A percentile compares a stretch with the other conserved stretches of the same genome.
Conservation (phyloP, 1,140 invertebrate species). For the Camponotus pennsylvanicus region DNA sequence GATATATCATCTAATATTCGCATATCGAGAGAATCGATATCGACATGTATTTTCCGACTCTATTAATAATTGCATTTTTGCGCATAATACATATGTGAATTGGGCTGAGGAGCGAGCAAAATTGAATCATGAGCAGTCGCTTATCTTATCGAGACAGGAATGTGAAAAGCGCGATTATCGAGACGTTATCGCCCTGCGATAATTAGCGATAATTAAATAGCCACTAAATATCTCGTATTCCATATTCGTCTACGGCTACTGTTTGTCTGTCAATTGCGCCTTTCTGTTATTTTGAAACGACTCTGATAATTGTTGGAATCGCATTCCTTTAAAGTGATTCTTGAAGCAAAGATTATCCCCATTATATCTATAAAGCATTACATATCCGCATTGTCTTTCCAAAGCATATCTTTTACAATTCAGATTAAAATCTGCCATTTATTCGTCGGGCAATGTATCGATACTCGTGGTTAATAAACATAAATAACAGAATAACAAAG, state of each 20-base stretch:
- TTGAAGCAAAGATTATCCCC: not conserved
- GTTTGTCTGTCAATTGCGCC: constrained; percentile 8
- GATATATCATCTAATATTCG: too few species aligned
- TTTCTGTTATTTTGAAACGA: not conserved
- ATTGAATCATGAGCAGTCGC: constrained; percentile 55
- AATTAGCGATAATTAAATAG: constrained; percentile 46
- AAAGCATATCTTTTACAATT: not conserved
- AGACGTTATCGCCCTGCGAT: constrained; percentile 44
- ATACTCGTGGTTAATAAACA: too few species aligned
- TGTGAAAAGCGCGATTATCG: constrained; percentile 56
- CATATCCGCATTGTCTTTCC: not conserved
- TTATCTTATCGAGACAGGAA: constrained; percentile 62
- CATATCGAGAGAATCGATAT: not conserved
- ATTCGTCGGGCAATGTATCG: not conserved
- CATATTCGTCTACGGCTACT: constrained; percentile 46
- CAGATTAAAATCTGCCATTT: not conserved
- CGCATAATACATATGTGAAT: not conserved
- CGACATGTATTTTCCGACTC: not conserved
- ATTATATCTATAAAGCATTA: too few species aligned
- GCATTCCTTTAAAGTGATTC: not conserved
- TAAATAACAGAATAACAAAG: too few species aligned
- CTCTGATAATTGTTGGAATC: not conserved
- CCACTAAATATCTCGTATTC: not conserved
- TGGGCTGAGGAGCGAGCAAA: not conserved
- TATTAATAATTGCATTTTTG: not conserved